These are phyloP conservation scores for Chalcosyrphus nemorum DNA, from an alignment of 2,888 invertebrate species.

Conservation along the genomic window DNA sequence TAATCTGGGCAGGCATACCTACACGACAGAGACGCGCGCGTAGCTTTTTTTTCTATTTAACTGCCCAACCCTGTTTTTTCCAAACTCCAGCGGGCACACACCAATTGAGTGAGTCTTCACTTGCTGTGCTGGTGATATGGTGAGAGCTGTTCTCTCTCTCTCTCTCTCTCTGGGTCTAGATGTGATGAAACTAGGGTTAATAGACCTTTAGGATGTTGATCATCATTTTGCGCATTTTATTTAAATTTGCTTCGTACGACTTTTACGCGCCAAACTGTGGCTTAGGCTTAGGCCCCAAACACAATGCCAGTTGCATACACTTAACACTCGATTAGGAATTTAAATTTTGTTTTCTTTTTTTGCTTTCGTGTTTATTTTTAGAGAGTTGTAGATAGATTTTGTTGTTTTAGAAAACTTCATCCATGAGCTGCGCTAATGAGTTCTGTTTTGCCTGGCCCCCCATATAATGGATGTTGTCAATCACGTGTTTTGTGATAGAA, in stretches of 20 bases:
- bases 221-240: slow-evolving; percentile 51
- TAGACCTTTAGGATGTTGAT: slow-evolving; percentile 57
- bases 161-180: no score
- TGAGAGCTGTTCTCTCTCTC: not conserved
- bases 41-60: slow-evolving; percentile 24
- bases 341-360: slow-evolving; percentile 54
- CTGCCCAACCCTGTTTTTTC: slow-evolving; percentile 62
- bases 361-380: slow-evolving; percentile 1
- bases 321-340: slow-evolving; percentile 51
- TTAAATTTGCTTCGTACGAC: slow-evolving; percentile 29
- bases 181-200: slow-evolving; percentile 62
- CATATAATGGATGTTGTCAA: slow-evolving; percentile 56
- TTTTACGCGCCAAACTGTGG: slow-evolving; percentile 42
- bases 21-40: slow-evolving; percentile 61
- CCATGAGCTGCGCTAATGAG: slow-evolving; percentile 47
- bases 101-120: not conserved
- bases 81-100: slow-evolving; percentile 3
- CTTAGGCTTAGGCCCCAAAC: not conserved
- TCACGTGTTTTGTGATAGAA: slow-evolving; percentile 48
- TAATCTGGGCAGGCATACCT: slow-evolving; percentile 67
- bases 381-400: not conserved
- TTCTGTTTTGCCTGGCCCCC: not conserved
- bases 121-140: not conserved
- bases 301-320: slow-evolving; percentile 34
- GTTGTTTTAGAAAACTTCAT: slow-evolving; percentile 13